A percentile compares a stretch with the other conserved stretches of the same genome.
These are phyloP conservation scores for Ephestia elutella DNA, from an alignment of 1,140 invertebrate species.

Conservation along the genomic window DNA sequence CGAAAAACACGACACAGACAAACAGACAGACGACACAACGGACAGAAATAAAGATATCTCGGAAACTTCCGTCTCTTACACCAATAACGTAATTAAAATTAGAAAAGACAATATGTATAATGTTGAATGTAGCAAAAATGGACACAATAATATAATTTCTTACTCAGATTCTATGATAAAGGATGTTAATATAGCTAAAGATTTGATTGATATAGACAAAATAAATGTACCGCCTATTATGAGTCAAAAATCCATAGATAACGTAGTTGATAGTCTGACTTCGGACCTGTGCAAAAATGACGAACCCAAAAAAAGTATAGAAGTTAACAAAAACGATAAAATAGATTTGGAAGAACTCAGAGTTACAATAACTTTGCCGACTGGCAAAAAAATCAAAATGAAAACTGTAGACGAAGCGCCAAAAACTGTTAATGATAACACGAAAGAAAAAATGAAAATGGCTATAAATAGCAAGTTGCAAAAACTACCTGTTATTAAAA, in stretches of 20 bases:
- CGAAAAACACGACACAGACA: conserved; percentile 43
- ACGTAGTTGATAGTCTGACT: conserved; percentile 57
- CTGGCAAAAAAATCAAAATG: conserved; percentile 50
- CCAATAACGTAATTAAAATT: conserved; percentile 60
- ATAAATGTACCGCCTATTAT: conserved; percentile 47
- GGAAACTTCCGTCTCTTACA: conserved; percentile 49
- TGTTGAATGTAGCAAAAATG: conserved; percentile 24
- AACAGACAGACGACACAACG: conserved; percentile 27
- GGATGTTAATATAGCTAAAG: conserved; percentile 31
- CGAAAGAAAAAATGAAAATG: conserved; percentile 51
- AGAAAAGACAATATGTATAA: conserved; percentile 37
- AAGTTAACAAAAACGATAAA: conserved; percentile 10
- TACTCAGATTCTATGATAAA: conserved; percentile 34
- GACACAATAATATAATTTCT: conserved; percentile 13
- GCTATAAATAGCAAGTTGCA: conserved; percentile 37
- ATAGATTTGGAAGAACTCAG: conserved; percentile 36
- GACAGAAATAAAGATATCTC: conserved; percentile 11
- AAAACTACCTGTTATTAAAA: conserved; percentile 18
- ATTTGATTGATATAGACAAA: conserved; percentile 31
- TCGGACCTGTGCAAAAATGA: conserved; percentile 35
- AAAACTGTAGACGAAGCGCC: conserved; percentile 42
- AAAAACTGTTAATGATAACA: conserved; percentile 29
- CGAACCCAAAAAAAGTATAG: conserved; percentile 11
- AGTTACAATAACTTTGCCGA: conserved; percentile 56
- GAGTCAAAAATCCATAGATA: conserved; percentile 61